phyloP scores from a whole-genome alignment of 1,140 invertebrate species.

The Kradibia gibbosae region DNA sequence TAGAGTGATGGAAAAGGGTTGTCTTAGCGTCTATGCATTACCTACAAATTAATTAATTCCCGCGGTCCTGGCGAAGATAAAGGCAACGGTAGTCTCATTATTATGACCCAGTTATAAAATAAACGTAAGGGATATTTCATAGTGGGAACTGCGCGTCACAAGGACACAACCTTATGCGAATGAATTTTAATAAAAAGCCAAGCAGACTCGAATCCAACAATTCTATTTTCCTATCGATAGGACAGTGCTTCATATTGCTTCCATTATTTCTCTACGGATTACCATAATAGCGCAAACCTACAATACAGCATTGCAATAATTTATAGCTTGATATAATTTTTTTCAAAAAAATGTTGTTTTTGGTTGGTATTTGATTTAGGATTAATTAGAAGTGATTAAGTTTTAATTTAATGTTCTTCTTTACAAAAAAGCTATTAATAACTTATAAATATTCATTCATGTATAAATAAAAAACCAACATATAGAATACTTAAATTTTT shows the following conservation, averaged over 20 bases:
- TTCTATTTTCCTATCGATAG: constrained; percentile 8
- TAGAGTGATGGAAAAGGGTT: background rate
- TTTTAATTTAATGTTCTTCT: too few species aligned
- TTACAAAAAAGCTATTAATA: too few species aligned
- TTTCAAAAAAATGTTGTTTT: background rate
- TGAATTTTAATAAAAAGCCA: too few species aligned
- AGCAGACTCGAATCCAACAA: constrained; percentile 9
- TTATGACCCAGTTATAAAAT: background rate
- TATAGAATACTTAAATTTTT: too few species aligned
- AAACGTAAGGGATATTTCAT: background rate
- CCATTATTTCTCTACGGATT: background rate
- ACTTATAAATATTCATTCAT: too few species aligned
- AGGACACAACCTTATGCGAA: too few species aligned
- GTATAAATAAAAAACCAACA: too few species aligned
- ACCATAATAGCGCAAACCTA: background rate
- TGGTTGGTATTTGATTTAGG: background rate
- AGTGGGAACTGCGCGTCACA: too few species aligned
- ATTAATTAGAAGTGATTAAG: background rate
- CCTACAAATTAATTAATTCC: constrained; percentile 36
- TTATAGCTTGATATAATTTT: background rate
- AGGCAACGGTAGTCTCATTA: constrained; percentile 13
- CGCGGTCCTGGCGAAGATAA: background rate
- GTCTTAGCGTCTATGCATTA: background rate
- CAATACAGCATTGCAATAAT: background rate
- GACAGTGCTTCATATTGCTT: background rate